These are phyloP conservation scores for Symphodus melops DNA, from an alignment of 2,113 vertebrate genomes.

Conservation along the genomic window DNA sequence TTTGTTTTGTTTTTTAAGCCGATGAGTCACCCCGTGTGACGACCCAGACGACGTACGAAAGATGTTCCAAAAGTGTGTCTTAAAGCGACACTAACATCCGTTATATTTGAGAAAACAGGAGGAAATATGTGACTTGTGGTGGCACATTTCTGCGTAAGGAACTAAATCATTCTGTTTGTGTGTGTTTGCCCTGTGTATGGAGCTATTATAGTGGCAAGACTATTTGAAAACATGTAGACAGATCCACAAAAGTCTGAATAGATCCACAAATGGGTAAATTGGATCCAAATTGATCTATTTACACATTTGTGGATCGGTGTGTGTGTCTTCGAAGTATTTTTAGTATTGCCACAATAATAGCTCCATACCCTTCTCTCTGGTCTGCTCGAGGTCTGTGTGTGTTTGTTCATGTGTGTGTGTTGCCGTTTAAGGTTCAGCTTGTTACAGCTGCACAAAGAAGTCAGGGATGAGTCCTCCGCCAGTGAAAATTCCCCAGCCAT, in stretches of 20 bases:
- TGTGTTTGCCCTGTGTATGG: not conserved
- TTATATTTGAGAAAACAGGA: not conserved
- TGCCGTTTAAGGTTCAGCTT: not conserved
- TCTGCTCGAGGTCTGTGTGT: not conserved
- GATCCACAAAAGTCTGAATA: too few species aligned
- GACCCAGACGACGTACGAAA: constrained; percentile 9
- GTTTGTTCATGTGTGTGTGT: not conserved
- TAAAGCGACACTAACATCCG: constrained; percentile 5
- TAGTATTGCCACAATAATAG: too few species aligned
- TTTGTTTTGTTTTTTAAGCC: not conserved
- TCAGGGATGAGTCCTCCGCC: constrained; percentile 11
- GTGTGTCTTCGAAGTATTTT: too few species aligned
- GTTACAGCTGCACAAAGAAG: not conserved
- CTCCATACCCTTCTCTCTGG: too few species aligned
- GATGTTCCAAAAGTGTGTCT: not conserved
- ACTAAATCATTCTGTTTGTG: not conserved
- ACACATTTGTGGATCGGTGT: too few species aligned
- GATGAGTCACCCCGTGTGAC: not conserved
- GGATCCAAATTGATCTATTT: too few species aligned
- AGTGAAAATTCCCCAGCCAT: not conserved
- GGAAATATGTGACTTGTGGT: constrained; percentile 1
- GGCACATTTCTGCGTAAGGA: not conserved
- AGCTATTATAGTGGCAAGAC: too few species aligned
- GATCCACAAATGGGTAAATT: too few species aligned
- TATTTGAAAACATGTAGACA: too few species aligned